phyloP scores from a whole-genome alignment of 2,888 invertebrate species.

The Dryococelus australis region DNA sequence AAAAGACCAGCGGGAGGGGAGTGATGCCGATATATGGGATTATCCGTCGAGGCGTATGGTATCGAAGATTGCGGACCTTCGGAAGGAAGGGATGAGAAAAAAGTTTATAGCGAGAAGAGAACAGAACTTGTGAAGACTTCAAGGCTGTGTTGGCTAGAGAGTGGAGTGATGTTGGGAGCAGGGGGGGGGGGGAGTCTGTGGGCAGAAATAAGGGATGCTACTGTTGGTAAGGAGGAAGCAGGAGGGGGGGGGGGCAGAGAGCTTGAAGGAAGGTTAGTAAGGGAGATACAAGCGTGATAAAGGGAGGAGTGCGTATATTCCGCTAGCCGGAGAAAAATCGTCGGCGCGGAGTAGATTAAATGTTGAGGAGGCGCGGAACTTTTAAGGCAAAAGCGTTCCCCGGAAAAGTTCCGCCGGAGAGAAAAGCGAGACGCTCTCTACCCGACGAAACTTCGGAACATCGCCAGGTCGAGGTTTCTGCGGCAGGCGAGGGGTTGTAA shows the following conservation, averaged over 20 bases:
- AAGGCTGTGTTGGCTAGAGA: background rate
- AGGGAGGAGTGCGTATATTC: conserved; percentile 2
- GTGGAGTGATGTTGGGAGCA: background rate
- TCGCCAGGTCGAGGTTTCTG: background rate
- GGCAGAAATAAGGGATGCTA: background rate
- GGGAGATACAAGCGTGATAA: background rate
- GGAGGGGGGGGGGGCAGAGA: too few species aligned
- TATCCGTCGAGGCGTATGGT: background rate
- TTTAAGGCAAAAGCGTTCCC: background rate
- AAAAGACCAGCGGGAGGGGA: background rate
- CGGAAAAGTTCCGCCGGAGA: background rate
- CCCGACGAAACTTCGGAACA: background rate
- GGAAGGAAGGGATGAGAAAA: background rate
- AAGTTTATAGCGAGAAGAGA: background rate
- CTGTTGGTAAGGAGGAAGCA: too few species aligned
- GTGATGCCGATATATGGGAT: background rate
- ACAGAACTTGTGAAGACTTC: background rate
- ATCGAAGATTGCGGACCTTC: background rate
- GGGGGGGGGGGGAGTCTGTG: background rate
- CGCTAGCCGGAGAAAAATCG: background rate
- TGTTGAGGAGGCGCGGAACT: background rate
- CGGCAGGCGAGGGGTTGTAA: too few species aligned
- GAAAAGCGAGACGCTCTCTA: background rate
- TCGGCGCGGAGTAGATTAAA: conserved; percentile 2
- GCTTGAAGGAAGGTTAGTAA: too few species aligned